A percentile compares a stretch with the other conserved stretches of the same genome.
These are phyloP conservation scores for Bufo gargarizans DNA, from an alignment of 2,113 vertebrate species.

Conservation along the genomic window DNA sequence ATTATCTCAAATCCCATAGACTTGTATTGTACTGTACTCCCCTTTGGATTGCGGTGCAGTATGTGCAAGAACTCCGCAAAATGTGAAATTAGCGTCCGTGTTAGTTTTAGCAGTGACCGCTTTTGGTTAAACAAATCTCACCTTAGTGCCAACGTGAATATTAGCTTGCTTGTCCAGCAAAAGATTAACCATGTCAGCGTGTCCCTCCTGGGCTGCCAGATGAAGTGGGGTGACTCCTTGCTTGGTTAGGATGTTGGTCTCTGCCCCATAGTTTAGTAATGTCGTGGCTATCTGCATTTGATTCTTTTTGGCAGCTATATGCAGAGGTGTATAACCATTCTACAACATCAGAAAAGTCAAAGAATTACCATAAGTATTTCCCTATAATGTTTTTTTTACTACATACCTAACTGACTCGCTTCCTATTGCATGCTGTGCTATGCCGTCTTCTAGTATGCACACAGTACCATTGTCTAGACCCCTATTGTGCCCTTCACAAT, in stretches of 20 bases:
- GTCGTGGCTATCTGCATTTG: conserved; percentile 95
- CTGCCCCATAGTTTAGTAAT: conserved; percentile 85
- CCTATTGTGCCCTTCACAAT: neutral
- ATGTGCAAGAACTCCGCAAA: no score
- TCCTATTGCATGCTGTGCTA: neutral
- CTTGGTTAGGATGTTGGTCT: conserved; percentile 91
- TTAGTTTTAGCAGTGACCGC: neutral
- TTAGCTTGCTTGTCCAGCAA: conserved; percentile 86
- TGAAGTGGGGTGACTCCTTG: conserved; percentile 94
- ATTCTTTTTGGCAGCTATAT: conserved; percentile 96
- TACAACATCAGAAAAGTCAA: conserved; percentile 62
- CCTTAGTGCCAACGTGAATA: conserved; percentile 89
- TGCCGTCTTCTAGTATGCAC: neutral
- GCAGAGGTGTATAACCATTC: conserved; percentile 95
- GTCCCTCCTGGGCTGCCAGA: conserved; percentile 92
- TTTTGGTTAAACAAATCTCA: conserved; percentile 62
- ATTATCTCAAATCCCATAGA: no score
- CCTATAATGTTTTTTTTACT: neutral
- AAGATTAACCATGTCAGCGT: conserved; percentile 86
- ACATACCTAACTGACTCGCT: neutral
- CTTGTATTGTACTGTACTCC: no score
- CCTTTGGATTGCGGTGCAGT: no score
- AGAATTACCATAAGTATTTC: neutral
- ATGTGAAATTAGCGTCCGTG: no score
- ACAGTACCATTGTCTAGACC: neutral